phyloP scores from a whole-genome alignment of 2,888 invertebrate genomes.

The Parnassius orleans region DNA sequence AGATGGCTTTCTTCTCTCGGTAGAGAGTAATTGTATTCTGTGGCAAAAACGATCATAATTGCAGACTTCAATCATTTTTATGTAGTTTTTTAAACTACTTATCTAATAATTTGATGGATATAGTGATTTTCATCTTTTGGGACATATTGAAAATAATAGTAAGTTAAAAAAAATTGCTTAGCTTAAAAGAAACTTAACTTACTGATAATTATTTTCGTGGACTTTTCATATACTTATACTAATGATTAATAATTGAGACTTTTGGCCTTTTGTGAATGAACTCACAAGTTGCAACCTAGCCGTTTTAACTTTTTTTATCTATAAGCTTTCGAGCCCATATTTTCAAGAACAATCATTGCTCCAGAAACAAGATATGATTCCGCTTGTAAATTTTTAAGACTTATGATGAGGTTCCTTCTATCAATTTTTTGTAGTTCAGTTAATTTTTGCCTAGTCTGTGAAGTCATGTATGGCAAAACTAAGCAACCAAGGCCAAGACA shows the following conservation, averaged over 20 bases:
- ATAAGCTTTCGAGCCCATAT: constrained; percentile 53
- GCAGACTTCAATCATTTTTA: too few relatives aligned
- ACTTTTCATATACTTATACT: neutral
- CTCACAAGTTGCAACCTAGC: too few relatives aligned
- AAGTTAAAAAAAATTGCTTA: too few relatives aligned
- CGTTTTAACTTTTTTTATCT: constrained; percentile 34
- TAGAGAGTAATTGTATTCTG: too few relatives aligned
- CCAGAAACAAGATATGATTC: constrained; percentile 72
- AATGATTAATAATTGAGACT: neutral
- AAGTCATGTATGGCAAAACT: constrained; percentile 69
- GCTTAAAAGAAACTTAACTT: too few relatives aligned
- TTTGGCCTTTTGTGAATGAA: too few relatives aligned
- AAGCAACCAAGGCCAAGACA: constrained; percentile 69
- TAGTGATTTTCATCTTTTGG: too few relatives aligned
- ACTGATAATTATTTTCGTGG: too few relatives aligned
- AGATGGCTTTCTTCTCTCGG: too few relatives aligned
- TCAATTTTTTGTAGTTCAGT: constrained; percentile 68
- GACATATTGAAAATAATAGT: constrained; percentile 7
- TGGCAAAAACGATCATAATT: too few relatives aligned
- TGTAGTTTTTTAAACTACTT: too few relatives aligned
- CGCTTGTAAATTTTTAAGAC: constrained; percentile 68
- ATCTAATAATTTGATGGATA: too few relatives aligned
- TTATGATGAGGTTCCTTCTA: constrained; percentile 66
- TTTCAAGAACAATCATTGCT: constrained; percentile 72
- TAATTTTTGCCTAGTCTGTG: constrained; percentile 57